Evolutionary conservation across 2,113 vertebrate species (phyloP).

Genomic region (Protobothrops mucrosquamatus): DNA sequence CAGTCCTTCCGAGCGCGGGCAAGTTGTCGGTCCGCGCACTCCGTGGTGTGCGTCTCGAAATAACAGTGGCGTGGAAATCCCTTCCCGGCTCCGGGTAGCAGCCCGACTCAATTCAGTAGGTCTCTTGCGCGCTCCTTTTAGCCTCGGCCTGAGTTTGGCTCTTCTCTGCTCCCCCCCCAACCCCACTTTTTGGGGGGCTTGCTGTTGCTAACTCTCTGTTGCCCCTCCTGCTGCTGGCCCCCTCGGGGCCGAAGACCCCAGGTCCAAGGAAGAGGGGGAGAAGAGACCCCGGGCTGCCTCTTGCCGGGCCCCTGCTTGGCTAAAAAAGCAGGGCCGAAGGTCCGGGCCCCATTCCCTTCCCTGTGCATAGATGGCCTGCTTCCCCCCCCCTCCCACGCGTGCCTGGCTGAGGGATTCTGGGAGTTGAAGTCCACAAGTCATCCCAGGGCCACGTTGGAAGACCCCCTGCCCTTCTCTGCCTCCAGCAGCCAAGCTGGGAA

Average conservation of each 20-base stretch:
- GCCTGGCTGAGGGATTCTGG: no score
- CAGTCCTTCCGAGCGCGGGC: no score
- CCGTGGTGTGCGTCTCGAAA: not conserved
- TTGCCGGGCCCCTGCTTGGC: not conserved
- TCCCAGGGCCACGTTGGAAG: no score
- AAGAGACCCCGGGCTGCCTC: not conserved
- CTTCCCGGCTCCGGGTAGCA: not conserved
- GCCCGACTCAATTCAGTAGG: not conserved
- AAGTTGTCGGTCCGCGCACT: not conserved
- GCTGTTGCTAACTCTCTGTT: not conserved
- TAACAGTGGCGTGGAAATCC: not conserved
- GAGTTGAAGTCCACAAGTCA: no score
- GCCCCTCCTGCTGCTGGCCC: not conserved
- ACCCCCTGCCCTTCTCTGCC: not conserved
- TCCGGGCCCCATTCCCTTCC: not conserved
- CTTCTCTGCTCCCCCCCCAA: no score
- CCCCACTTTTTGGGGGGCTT: fast-evolving
- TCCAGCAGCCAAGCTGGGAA: not conserved
- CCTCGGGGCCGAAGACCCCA: not conserved
- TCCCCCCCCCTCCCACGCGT: no score
- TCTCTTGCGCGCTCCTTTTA: no score
- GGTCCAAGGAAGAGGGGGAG: not conserved
- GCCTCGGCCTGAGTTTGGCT: no score
- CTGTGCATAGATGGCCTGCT: not conserved
- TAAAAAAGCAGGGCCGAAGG: not conserved